These are phyloP conservation scores for Drosophila nigrodunni DNA, from an alignment of 1,140 invertebrate species.

Conservation along the genomic window DNA sequence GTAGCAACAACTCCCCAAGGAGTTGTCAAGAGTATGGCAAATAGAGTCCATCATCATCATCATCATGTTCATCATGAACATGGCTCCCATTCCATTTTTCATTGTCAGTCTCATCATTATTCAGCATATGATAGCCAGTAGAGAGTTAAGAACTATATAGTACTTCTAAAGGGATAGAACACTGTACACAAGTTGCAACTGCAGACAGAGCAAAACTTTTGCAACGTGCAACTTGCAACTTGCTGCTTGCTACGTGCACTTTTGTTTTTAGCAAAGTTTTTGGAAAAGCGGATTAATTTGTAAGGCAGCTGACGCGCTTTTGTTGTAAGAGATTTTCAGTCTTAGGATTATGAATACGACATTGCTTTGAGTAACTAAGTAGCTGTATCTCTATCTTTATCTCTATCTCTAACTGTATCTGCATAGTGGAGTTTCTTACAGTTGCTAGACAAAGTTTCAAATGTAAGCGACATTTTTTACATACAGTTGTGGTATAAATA, in stretches of 20 bases:
- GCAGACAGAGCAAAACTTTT: constrained; percentile 14
- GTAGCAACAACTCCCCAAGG: constrained; percentile 56
- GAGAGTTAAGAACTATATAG: constrained; percentile 1
- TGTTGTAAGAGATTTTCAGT: constrained; percentile 39
- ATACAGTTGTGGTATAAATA: no score
- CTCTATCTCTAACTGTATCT: not conserved
- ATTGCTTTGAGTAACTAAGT: constrained; percentile 20
- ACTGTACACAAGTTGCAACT: not conserved
- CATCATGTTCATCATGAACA: constrained; percentile 13
- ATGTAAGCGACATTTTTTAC: no score
- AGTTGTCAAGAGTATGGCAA: constrained; percentile 73
- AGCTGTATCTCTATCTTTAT: constrained; percentile 6
- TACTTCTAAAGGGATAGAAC: not conserved
- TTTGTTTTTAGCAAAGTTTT: constrained; percentile 57
- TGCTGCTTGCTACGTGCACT: constrained; percentile 40
- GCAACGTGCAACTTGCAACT: constrained; percentile 16
- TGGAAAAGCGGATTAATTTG: constrained; percentile 68
- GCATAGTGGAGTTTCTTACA: not conserved
- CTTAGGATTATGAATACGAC: constrained; percentile 66
- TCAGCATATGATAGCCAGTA: constrained; percentile 13
- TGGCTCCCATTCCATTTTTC: not conserved
- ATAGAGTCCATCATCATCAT: constrained; percentile 60
- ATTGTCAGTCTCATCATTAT: constrained; percentile 14
- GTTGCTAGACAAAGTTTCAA: no score
- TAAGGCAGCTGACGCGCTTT: constrained; percentile 54